Percentiles rank a stretch among this genome's conserved stretches.
phyloP scores from a whole-genome alignment of 2,797 vertebrate species.

The Phataginus tricuspis region DNA sequence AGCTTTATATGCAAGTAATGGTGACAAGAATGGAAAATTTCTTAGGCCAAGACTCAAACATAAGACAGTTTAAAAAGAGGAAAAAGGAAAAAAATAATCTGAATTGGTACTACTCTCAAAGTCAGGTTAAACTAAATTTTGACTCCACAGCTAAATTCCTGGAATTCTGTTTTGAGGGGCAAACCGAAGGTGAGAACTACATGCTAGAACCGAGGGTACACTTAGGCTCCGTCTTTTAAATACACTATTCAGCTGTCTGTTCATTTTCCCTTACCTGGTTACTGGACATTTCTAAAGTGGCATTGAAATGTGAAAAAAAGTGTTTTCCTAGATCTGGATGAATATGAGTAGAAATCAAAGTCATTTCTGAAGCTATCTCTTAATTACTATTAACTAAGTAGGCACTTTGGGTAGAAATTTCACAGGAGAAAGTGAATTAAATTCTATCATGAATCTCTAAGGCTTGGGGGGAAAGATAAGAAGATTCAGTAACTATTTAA shows the following conservation, averaged over 20 bases:
- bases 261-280: conserved; percentile 20
- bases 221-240: conserved; percentile 11
- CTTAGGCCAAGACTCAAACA: conserved; percentile 79
- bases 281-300: conserved; percentile 15
- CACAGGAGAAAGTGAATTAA: conserved; percentile 79
- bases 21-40: conserved; percentile 53
- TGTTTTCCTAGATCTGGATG: background rate
- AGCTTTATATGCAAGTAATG: conserved; percentile 69
- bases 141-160: conserved; percentile 13
- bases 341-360: conserved; percentile 31
- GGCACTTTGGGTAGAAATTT: conserved; percentile 70
- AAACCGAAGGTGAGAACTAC: background rate
- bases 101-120: conserved; percentile 68
- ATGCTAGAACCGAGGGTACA: background rate
- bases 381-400: conserved; percentile 40
- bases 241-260: conserved; percentile 55
- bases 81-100: conserved; percentile 33
- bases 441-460: conserved; percentile 73
- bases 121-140: conserved; percentile 42
- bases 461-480: conserved; percentile 70
- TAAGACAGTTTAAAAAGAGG: conserved; percentile 81
- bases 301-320: background rate
- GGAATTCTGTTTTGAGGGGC: background rate
- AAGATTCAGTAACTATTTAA: conserved; percentile 70
- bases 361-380: conserved; percentile 5